Percentiles rank a stretch among this genome's conserved stretches.
These are phyloP conservation scores for Anthonomus grandis DNA, from an alignment of 1,140 invertebrate species.

Conservation along the genomic window DNA sequence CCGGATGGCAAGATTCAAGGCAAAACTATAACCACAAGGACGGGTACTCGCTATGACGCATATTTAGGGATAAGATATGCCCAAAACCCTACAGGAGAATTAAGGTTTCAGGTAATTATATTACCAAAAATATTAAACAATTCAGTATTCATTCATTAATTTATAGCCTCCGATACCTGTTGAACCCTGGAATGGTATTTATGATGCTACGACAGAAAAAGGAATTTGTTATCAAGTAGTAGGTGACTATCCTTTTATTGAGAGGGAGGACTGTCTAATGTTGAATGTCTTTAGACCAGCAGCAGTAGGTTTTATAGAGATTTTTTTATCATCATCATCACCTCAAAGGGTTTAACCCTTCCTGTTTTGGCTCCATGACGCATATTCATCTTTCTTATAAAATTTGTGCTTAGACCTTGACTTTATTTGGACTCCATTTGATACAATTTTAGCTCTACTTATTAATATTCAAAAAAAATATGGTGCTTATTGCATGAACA, in stretches of 20 bases:
- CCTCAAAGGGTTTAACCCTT: no score
- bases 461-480: no score
- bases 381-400: no score
- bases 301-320: constrained; percentile 19
- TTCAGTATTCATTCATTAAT: neutral
- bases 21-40: constrained; percentile 3
- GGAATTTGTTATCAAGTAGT: constrained; percentile 25
- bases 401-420: no score
- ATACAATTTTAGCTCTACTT: no score
- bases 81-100: constrained; percentile 13
- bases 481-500: no score
- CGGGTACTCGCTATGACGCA: constrained; percentile 11
- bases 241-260: constrained; percentile 3
- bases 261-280: constrained; percentile 29
- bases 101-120: constrained; percentile 21
- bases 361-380: no score
- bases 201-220: constrained; percentile 28
- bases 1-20: constrained; percentile 23
- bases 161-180: constrained; percentile 25
- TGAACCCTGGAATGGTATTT: constrained; percentile 25
- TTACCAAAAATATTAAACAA: no score
- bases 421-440: no score
- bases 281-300: constrained; percentile 26
- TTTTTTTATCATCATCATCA: no score
- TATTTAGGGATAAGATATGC: constrained; percentile 23